Base-by-base conservation (phyloP, 2,888 invertebrate species). In the Anaspis maculata region DNA sequence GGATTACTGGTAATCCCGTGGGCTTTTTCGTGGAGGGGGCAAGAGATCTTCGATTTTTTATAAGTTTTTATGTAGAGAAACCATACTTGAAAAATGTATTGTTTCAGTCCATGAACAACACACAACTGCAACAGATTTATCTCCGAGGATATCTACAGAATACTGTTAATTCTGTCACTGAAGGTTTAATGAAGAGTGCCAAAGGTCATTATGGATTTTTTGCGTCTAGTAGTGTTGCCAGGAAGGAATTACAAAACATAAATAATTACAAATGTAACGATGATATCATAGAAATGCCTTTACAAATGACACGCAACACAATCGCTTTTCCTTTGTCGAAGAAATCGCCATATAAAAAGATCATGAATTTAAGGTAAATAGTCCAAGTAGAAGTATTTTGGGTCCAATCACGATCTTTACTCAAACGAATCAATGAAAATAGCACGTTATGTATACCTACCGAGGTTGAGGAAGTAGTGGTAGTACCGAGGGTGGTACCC, bases 171-270 rank as follows among this genome's bases (percentile, higher is more conserved):
- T 66, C 71, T 10, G 66, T 71, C 0, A 69, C 68, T 38, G 70
- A 70, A 38, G 78, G 78, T 0, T 52, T 78, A 3, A 59, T 68
- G 3, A 70, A 71, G 15, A 75, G 73, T 1, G 53, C 64, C 0
- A 52, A 61, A 15, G 73, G 74, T 16, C 71, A 73, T 42, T 78
- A 76, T 39, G 77, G 76, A 5, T 76, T 78, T 51, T 78, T 78
- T 46, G 73, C 74, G 0, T 73, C 74, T n/a, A 73, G 74, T 25
- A 69, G 75, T 9, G 62, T 71, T 0, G 78, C 77, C 0, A 64
- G 77, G 7, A 66, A 71, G 11, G 71, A 73, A 1, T 60, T 68
- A 2, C 53, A 56, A 25, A 59, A 58, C 16, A 56, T 64, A 3
- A 52, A 64, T 2, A 60, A 64, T 21, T 65, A 62, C 33, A 61